Evolutionary conservation across 2,113 vertebrate genomes (phyloP).

Genomic region (Phrynosoma platyrhinos): DNA sequence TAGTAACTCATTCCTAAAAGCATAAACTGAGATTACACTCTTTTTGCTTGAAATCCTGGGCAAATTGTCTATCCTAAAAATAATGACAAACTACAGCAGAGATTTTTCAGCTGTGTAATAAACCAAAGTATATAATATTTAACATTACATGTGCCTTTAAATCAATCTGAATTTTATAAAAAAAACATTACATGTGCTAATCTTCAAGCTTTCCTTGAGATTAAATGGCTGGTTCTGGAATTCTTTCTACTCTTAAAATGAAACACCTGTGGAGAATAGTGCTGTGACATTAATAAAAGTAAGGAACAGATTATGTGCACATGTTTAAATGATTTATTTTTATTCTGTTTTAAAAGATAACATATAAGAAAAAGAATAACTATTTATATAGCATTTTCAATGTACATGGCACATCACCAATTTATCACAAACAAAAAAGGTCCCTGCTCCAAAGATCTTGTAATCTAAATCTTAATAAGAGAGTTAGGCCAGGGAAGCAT

Average conservation of each 20-base stretch:
- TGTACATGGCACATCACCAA: background rate
- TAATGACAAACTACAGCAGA: background rate
- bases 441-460: background rate
- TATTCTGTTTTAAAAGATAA: background rate
- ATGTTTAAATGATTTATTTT: background rate
- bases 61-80: background rate
- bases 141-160: too few species aligned
- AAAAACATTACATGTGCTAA: background rate
- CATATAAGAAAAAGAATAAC: background rate
- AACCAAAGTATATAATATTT: background rate
- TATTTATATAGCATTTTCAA: background rate
- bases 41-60: background rate
- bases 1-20: slow-evolving; percentile 4
- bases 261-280: background rate
- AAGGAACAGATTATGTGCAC: background rate
- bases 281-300: background rate
- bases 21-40: background rate
- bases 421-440: background rate
- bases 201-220: too few species aligned
- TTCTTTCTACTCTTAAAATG: too few species aligned
- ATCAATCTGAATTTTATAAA: too few species aligned
- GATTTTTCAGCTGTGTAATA: background rate
- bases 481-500: too few species aligned
- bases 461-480: too few species aligned
- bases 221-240: too few species aligned